Percentiles rank a stretch among this genome's conserved stretches.
These are phyloP conservation scores for Alethe castanea DNA, from an alignment of 2,113 vertebrate genomes.

Conservation along the genomic window DNA sequence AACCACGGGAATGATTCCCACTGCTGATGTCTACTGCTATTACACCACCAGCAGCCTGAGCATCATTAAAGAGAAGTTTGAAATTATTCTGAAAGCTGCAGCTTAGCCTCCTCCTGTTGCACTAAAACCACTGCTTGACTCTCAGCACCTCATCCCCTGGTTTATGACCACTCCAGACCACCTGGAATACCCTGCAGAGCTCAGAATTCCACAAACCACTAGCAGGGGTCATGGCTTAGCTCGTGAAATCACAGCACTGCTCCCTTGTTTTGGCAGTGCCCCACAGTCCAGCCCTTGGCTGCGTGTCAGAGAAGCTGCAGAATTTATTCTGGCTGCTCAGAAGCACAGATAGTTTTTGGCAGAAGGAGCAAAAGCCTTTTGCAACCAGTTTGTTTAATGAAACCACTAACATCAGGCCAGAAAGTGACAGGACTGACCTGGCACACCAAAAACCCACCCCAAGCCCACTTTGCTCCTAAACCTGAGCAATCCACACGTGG, in stretches of 20 bases:
- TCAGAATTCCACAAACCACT: background rate
- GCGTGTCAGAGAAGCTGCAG: background rate
- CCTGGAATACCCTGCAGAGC: background rate
- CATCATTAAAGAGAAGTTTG: background rate
- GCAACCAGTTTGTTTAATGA: background rate
- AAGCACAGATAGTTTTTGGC: background rate
- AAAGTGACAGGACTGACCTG: background rate
- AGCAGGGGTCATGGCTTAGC: background rate
- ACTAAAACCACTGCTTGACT: background rate
- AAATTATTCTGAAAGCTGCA: background rate
- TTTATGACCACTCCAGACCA: background rate
- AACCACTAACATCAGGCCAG: background rate
- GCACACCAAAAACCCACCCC: no score
- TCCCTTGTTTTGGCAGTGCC: background rate
- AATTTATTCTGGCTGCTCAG: background rate
- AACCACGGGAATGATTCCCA: background rate
- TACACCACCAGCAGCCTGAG: background rate
- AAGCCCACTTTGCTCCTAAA: no score
- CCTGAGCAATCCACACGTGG: no score
- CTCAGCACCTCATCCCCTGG: background rate
- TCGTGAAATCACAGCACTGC: background rate
- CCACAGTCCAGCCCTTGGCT: background rate
- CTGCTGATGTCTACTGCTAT: background rate
- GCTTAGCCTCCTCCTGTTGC: background rate
- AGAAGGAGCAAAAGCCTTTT: background rate